Base-by-base conservation (phyloP, 1,140 invertebrate species). In the Piezodorus guildinii region DNA sequence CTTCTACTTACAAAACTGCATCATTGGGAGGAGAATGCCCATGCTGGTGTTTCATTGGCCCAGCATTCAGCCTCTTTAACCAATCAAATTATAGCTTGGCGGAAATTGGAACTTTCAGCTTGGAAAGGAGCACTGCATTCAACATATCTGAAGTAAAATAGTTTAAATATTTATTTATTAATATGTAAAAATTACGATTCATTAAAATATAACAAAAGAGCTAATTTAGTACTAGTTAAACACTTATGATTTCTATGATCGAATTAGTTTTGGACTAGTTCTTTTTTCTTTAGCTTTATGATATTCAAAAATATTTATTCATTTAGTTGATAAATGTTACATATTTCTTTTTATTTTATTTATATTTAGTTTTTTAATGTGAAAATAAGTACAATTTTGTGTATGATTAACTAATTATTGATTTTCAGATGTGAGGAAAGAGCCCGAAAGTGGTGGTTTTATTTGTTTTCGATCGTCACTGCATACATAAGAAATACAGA, bases 21-120 rank as follows among this genome's bases (percentile, higher is more conserved):
- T 67, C 85, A 94, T 67, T 98, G 94, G 95, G 91, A 97, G 74
- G 83, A 85, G 69, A 88, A 91, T 71, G 93, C 94, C 0, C 90
- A 93, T 69, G 84, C 80, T 67, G 85, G 85, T 3, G 91, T 97
- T 39, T 92, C 89, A 64, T 74, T 99, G 70, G 77, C 81, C 0
- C 78, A 83, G 0, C 77, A 90, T 64, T 80, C 90, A 12, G 73
- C 82, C 19, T 76, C 79, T 49, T 75, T 98, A 0, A 89, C 87
- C 2, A 77, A 86, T 62, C 83, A 91, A 68, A 89, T 98, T 51
- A 85, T 96, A 52, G 79, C 83, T 27, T 99, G 94, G 95, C 82
- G 95, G 62, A 88, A 91, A 74, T 72, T 96, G 2, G 96, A 99
- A 75, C 79, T 99, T 54, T 81, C 81, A 39, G 83, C 83, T 68